Conservation (phyloP, 2,113 vertebrate species). For the Ursus arctos region DNA sequence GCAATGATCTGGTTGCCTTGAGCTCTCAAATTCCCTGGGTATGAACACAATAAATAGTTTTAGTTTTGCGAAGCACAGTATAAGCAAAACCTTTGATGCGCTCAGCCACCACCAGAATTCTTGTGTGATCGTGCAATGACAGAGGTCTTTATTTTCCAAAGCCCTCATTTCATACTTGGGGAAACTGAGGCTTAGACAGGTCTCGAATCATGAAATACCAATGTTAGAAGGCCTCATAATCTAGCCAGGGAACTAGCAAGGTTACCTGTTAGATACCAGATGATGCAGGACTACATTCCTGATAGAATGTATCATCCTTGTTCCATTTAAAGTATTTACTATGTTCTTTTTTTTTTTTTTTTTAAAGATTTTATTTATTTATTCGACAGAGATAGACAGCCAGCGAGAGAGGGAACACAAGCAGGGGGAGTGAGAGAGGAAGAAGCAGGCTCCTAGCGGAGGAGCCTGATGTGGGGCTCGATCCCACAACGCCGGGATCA, state of each 20-base stretch:
- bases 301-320: not conserved
- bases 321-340: slow-evolving; percentile 10
- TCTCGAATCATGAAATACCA: not conserved
- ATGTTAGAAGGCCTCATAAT: not conserved
- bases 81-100: not conserved
- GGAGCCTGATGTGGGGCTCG: not conserved
- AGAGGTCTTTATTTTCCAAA: slow-evolving; percentile 54
- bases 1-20: slow-evolving; percentile 40
- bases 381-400: too few relatives aligned
- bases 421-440: not conserved
- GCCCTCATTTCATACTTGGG: not conserved
- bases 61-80: not conserved
- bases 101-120: not conserved
- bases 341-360: not conserved
- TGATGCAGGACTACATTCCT: not conserved
- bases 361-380: not conserved
- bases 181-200: not conserved
- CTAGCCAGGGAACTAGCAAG: not conserved
- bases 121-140: not conserved
- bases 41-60: not conserved
- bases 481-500: not conserved
- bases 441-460: not conserved
- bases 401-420: not conserved
- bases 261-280: not conserved
- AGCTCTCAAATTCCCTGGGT: slow-evolving; percentile 10